Percentiles rank a stretch among this genome's conserved stretches.
These are phyloP conservation scores for Himalopsyche anomala DNA, from an alignment of 2,888 invertebrate genomes.

Conservation along the genomic window DNA sequence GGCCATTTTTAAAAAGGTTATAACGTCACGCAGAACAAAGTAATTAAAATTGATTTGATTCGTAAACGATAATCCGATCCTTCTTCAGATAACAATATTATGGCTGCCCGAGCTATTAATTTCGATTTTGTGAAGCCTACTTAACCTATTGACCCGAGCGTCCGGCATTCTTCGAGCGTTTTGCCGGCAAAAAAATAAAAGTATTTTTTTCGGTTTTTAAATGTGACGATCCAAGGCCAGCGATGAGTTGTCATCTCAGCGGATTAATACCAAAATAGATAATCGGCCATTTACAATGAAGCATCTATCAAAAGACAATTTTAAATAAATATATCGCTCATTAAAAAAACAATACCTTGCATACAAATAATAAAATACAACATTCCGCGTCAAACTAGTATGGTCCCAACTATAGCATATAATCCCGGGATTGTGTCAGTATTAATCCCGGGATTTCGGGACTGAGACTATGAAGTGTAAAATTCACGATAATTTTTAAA, in stretches of 20 bases:
- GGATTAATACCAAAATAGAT: background rate
- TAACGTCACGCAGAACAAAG: background rate
- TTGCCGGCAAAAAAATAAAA: slow-evolving; percentile 35
- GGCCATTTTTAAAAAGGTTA: background rate
- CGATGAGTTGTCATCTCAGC: background rate
- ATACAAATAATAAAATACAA: no score
- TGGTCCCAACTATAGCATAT: no score
- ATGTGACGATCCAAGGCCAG: slow-evolving; percentile 23
- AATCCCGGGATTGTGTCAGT: no score
- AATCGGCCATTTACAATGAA: no score
- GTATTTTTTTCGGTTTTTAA: slow-evolving; percentile 18
- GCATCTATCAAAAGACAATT: no score
- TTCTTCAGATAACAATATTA: slow-evolving; percentile 1
- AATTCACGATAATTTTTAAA: no score
- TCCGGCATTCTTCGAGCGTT: slow-evolving; percentile 39
- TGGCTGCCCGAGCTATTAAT: slow-evolving; percentile 27
- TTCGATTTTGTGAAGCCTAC: slow-evolving; percentile 45
- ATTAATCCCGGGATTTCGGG: no score
- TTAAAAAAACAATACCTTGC: no score
- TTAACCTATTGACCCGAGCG: slow-evolving; percentile 55
- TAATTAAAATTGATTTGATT: slow-evolving; percentile 40
- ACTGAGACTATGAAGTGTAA: no score
- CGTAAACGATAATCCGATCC: slow-evolving; percentile 28
- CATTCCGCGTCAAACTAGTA: no score
- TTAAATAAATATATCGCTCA: no score